A percentile compares a stretch with the other conserved stretches of the same genome.
phyloP scores from a whole-genome alignment of 1,140 invertebrate species.

The Cryptotermes secundus region DNA sequence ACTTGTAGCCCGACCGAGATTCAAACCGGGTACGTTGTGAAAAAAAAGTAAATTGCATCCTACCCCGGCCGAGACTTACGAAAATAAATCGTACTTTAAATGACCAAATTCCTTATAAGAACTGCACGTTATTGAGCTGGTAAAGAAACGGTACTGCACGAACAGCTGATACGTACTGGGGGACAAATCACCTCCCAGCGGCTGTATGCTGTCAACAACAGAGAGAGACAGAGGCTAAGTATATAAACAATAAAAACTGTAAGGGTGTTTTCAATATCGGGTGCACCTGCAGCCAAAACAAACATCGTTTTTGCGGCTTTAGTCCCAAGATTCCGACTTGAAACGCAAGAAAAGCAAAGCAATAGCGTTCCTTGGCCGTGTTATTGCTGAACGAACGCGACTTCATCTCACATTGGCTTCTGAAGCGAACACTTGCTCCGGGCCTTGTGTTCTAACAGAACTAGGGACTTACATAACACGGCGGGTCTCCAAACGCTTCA shows the following conservation, averaged over 20 bases:
- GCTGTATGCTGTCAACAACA: too few species aligned
- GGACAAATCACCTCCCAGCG: too few species aligned
- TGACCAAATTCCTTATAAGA: too few species aligned
- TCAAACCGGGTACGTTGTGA: too few species aligned
- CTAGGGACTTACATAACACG: not conserved
- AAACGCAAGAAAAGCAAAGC: constrained; percentile 1
- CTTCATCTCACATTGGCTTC: not conserved
- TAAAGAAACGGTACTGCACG: too few species aligned
- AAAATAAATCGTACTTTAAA: too few species aligned
- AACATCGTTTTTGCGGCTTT: not conserved
- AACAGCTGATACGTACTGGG: too few species aligned
- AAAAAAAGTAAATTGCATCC: too few species aligned
- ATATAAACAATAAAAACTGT: not conserved
- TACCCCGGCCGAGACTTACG: too few species aligned
- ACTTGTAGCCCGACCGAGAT: too few species aligned
- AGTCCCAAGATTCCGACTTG: not conserved
- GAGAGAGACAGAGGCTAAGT: not conserved
- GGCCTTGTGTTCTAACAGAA: not conserved
- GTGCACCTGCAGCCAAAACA: not conserved
- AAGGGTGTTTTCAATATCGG: not conserved
- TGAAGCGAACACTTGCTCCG: not conserved
- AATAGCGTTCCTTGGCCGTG: not conserved
- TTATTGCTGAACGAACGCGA: not conserved
- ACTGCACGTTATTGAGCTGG: too few species aligned
- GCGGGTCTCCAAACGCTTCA: too few species aligned